Evolutionary conservation across 2,797 vertebrate species (phyloP).

Genomic region (Sphenodon punctatus): DNA sequence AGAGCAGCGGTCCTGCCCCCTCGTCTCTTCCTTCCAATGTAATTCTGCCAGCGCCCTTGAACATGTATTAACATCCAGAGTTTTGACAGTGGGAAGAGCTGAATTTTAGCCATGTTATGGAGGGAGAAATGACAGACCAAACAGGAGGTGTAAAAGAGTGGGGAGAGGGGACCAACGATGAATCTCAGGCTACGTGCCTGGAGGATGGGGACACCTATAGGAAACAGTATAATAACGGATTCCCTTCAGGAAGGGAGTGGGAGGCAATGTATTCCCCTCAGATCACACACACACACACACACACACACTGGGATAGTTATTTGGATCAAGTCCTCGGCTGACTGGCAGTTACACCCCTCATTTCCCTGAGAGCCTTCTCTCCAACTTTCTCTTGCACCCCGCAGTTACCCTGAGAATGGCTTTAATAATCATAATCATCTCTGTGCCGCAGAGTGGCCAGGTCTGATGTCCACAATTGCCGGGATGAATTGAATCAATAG

Average conservation of each 20-base stretch:
- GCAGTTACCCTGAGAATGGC: conserved; percentile 13
- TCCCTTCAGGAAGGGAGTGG: neutral
- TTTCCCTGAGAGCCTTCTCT: neutral
- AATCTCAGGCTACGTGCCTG: no score
- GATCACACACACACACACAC: neutral
- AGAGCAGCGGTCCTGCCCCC: no score
- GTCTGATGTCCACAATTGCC: neutral
- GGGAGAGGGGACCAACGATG: no score
- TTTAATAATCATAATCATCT: conserved; percentile 45
- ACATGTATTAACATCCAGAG: no score
- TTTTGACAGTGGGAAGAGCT: no score
- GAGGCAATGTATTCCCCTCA: neutral
- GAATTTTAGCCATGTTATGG: no score
- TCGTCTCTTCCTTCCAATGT: no score
- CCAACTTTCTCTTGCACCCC: conserved; percentile 6
- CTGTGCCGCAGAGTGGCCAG: neutral
- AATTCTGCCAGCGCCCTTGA: no score
- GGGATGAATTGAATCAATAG: neutral
- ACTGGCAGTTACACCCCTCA: neutral
- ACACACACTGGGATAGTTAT: neutral
- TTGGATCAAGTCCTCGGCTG: neutral
- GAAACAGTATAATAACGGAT: no score
- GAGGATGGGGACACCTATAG: no score
- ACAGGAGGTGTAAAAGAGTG: no score
- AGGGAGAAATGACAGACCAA: no score